These are phyloP conservation scores for Chromoteleia sp. DNA, from an alignment of 2,888 invertebrate species.

Conservation along the genomic window DNA sequence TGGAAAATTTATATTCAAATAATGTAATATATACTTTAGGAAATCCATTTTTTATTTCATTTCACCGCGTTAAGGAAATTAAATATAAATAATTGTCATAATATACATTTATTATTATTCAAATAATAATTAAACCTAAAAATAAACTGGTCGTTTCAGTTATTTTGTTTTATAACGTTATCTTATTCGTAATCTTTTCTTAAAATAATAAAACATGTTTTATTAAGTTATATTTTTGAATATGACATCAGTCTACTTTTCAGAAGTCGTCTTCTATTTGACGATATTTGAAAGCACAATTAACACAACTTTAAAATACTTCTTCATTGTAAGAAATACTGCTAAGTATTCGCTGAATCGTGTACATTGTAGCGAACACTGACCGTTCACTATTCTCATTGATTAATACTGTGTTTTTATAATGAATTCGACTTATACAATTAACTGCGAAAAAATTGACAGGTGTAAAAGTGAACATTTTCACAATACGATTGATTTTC, in stretches of 20 bases:
- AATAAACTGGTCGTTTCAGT: too few relatives aligned
- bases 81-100: too few relatives aligned
- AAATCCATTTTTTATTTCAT: too few relatives aligned
- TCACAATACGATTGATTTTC: slow-evolving; percentile 48
- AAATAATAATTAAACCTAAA: too few relatives aligned
- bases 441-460: too few relatives aligned
- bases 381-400: too few relatives aligned
- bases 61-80: too few relatives aligned
- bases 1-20: too few relatives aligned
- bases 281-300: neutral
- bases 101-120: too few relatives aligned
- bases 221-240: neutral
- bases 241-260: neutral
- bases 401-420: too few relatives aligned
- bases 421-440: too few relatives aligned
- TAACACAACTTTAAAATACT: neutral
- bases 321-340: slow-evolving; percentile 5
- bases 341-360: neutral
- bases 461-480: neutral
- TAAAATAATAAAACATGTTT: neutral
- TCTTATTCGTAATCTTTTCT: neutral
- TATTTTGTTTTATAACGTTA: neutral
- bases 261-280: neutral
- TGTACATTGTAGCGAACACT: neutral
- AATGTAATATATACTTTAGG: too few relatives aligned